Evolutionary conservation across 2,113 vertebrate genomes (phyloP).

Genomic region (Entosphenus tridentatus): DNA sequence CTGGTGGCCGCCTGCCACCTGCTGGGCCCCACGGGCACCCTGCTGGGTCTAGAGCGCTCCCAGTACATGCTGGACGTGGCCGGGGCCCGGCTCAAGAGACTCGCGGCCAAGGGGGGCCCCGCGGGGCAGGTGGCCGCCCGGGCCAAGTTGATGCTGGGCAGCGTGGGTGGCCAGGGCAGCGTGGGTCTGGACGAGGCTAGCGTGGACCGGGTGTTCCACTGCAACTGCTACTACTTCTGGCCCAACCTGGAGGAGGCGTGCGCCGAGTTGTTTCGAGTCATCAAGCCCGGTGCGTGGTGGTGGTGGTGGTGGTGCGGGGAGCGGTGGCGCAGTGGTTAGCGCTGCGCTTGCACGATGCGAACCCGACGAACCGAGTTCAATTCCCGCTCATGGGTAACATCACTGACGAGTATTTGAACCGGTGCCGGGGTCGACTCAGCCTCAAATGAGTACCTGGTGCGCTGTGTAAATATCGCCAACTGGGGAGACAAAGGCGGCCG

Average conservation of each 20-base stretch:
- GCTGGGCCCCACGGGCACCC: slow-evolving; percentile 15
- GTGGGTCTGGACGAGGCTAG: slow-evolving; percentile 20
- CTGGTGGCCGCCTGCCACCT: slow-evolving; percentile 19
- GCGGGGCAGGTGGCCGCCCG: too few species aligned
- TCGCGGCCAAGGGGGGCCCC: slow-evolving; percentile 2
- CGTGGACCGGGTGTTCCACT: slow-evolving; percentile 30
- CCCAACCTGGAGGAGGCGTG: slow-evolving; percentile 20
- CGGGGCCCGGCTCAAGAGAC: slow-evolving; percentile 15
- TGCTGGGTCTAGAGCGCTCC: slow-evolving; percentile 27
- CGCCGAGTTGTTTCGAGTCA: slow-evolving; percentile 23
- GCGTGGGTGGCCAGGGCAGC: slow-evolving; percentile 12
- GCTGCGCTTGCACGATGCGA: too few species aligned
- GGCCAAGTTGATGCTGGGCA: too few species aligned
- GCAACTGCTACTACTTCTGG: slow-evolving; percentile 38
- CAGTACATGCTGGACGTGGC: slow-evolving; percentile 24
- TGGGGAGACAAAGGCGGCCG: too few species aligned
- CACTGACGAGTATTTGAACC: too few species aligned
- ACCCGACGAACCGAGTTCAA: too few species aligned
- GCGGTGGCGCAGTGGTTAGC: too few species aligned
- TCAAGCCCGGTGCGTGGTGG: slow-evolving; percentile 24
- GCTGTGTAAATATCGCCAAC: too few species aligned
- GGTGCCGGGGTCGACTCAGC: too few species aligned
- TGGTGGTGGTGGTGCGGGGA: background rate
- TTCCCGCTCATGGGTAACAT: too few species aligned
- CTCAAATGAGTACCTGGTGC: too few species aligned